phyloP scores from a whole-genome alignment of 2,888 invertebrate species.

The Aplocera efformata region DNA sequence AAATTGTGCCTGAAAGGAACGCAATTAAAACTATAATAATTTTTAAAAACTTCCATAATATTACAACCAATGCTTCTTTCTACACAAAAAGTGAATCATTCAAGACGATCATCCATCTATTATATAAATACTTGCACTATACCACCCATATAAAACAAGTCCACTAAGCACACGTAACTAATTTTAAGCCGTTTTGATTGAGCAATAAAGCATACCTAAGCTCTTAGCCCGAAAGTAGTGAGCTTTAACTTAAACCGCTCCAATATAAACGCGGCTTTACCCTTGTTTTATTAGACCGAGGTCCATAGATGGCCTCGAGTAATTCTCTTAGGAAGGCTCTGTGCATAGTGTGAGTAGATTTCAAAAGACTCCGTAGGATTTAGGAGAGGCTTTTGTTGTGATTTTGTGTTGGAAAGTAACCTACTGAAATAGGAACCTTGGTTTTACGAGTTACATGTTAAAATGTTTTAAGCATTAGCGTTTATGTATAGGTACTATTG shows the following conservation, averaged over 20 bases:
- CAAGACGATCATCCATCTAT: no score
- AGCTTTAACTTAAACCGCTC: slow-evolving; percentile 45
- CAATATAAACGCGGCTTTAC: slow-evolving; percentile 51
- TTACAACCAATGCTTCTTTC: no score
- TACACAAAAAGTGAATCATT: no score
- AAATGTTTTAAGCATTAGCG: no score
- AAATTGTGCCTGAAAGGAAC: no score
- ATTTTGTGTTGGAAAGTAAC: no score
- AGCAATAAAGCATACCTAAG: slow-evolving; percentile 29
- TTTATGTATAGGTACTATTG: no score
- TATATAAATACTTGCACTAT: slow-evolving; percentile 5
- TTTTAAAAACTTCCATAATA: no score
- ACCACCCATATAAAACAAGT: slow-evolving; percentile 14
- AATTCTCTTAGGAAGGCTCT: slow-evolving; percentile 24
- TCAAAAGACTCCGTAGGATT: slow-evolving; percentile 1
- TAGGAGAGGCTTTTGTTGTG: slow-evolving; percentile 5
- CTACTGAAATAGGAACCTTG: no score
- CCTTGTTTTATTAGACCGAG: slow-evolving; percentile 48
- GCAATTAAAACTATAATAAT: no score
- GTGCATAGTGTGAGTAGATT: slow-evolving; percentile 21
- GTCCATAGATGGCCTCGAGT: slow-evolving; percentile 45
- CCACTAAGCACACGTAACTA: slow-evolving; percentile 16
- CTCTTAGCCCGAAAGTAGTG: slow-evolving; percentile 41
- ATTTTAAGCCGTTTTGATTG: slow-evolving; percentile 25
- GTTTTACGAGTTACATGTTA: no score